These are phyloP conservation scores for Baryphthengus martii DNA, from an alignment of 2,113 vertebrate genomes.

Conservation along the genomic window DNA sequence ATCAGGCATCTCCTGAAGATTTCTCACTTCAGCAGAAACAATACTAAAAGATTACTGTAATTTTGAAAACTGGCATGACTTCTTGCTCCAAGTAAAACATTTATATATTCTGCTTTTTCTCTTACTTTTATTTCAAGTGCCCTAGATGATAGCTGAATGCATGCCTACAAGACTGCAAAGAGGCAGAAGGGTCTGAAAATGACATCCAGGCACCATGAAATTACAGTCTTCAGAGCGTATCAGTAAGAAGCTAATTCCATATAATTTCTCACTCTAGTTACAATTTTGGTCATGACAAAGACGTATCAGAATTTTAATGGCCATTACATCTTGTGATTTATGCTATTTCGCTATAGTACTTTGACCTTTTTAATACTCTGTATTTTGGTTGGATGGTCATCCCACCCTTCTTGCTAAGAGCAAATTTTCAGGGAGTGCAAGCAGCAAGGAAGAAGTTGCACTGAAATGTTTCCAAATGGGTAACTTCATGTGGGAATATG, in stretches of 20 bases:
- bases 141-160: not conserved
- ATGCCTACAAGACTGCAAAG: not conserved
- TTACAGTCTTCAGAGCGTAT: constrained; percentile 52
- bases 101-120: not conserved
- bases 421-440: not conserved
- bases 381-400: not conserved
- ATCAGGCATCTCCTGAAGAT: not conserved
- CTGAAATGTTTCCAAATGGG: not conserved
- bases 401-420: not conserved
- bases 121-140: not conserved
- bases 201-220: constrained; percentile 56
- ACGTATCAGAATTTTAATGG: constrained; percentile 24
- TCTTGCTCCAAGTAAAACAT: constrained; percentile 2
- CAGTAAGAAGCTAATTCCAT: constrained; percentile 49
- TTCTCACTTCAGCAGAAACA: not conserved
- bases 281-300: constrained; percentile 29
- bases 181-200: constrained; percentile 41
- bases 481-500: not conserved
- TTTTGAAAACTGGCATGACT: constrained; percentile 21
- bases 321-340: constrained; percentile 12
- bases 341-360: not conserved
- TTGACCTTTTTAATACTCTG: not conserved
- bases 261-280: constrained; percentile 48
- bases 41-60: not conserved
- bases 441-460: not conserved